Evolutionary conservation across 2,797 vertebrate species (phyloP), one percentile per base, ranked within the genome.

Genomic region (Apogon talboti): DNA sequence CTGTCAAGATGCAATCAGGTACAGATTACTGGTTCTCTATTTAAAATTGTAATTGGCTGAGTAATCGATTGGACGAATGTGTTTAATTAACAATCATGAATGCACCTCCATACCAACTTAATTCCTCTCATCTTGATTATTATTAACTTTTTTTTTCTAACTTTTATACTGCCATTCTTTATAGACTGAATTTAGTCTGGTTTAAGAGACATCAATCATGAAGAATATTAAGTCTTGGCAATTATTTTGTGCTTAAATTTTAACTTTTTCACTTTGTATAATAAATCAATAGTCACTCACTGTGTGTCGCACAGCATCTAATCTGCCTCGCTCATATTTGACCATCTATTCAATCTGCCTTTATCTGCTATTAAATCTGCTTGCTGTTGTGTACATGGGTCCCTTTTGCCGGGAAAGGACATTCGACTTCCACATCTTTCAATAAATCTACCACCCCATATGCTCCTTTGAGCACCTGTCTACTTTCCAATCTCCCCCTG

Each of bases 1-100:
- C 61, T 28, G 59, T 76, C 66, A 47, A 60, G 61, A 76, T 80
- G 60, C 71, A 77, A 81, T 87, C 67, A 19, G 51, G 52, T 64
- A 60, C 46, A 59, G 51, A 79, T 70, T 80, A 81, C 80, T 82
- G 71, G 78, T 86, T 70, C 67, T 64, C 76, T 61, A 61, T 82
- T 82, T 86, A 45, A 62, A 82, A 81, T 57, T 79, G 53, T 65
- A 81, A 81, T 85, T 79, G 61, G 70, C 70, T 28, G 49, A 71
- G 53, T 68, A 38, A 78, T 66, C 71, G 24, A 38, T 66, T 57
- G 58, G 62, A 66, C 33, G 28, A 62, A 70, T 78, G 66, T 56
- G 24, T 64, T 80, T 75, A 79, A 80, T 64, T 83, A 79, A 74
- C 56, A 33, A 41, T 52, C 53, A 40, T 24, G 21, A 37, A n/a